Base-by-base conservation (phyloP, 2,888 invertebrate genomes). In the Acheta domesticus region DNA sequence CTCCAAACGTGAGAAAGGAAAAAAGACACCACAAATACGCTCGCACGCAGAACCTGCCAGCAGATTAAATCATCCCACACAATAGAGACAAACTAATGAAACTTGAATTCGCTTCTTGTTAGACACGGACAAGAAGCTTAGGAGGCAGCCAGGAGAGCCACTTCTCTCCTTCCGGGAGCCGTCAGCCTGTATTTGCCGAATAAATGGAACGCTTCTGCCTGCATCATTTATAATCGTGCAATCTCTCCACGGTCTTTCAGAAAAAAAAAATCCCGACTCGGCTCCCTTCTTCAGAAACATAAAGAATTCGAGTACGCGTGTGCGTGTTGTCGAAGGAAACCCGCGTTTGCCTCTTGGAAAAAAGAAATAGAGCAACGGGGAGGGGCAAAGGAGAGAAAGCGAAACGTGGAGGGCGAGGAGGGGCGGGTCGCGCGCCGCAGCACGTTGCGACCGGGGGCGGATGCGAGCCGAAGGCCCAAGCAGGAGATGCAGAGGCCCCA, bases 171-270 rank as follows among this genome's bases (percentile, higher is more conserved):
- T 62, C n/a, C n/a, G 16, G 3, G 62, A 62, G 62, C n/a, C 62
- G n/a, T 19, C 62, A 62, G 62, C 62, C 12, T 62, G 62, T 62
- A 62, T 62, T 62, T 62, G 62, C 62, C 16, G 62, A 62, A 62
- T 62, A 62, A 62, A 62, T 62, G 62, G 62, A 62, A 62, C 62
- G n/a, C 62, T 62, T 62, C 62, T 19, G 16, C 62, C 62, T n/a
- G 62, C 62, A 62, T 62, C 62, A 12, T 62, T 62, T 62, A 62
- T 62, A 62, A 62, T 62, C 62, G 62, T n/a, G 62, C 62, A 62
- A 62, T 62, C 62, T 62, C 62, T 62, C n/a, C 62, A 62, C 62
- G n/a, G 12, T 12, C n/a, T 36, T 36, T 36, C 36, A 8, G 8
- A 36, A 11, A 62, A 62, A 62, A 62, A 62, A 62, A 62, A 62